phyloP scores from a whole-genome alignment of 2,113 vertebrate species.

The Struthidea cinerea region DNA sequence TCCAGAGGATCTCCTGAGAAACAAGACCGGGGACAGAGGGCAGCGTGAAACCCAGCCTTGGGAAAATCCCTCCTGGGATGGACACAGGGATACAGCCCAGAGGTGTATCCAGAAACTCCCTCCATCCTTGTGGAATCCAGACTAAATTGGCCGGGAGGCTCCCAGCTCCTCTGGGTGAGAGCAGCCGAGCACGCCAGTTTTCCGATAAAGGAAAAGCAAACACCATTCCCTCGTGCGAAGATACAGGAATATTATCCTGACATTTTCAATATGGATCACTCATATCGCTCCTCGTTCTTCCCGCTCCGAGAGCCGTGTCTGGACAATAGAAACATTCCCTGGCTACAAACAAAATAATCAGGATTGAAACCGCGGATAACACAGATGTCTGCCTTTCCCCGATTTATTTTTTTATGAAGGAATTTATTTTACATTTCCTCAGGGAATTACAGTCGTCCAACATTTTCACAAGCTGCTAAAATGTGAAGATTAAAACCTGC shows the following conservation, averaged over 20 bases:
- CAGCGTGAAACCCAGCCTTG: neutral
- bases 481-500: neutral
- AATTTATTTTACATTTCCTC: neutral
- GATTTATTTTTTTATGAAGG: neutral
- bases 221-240: neutral
- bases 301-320: neutral
- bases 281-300: neutral
- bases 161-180: slow-evolving; percentile 11
- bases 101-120: neutral
- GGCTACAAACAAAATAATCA: slow-evolving; percentile 51
- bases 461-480: neutral
- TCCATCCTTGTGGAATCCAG: neutral
- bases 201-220: slow-evolving; percentile 44
- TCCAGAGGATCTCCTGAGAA: neutral
- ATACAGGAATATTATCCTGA: slow-evolving; percentile 48
- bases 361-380: neutral
- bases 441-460: neutral
- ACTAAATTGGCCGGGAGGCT: neutral
- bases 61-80: neutral
- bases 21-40: neutral
- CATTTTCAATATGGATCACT: slow-evolving; percentile 37
- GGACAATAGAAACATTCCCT: slow-evolving; percentile 45
- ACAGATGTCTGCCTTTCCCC: neutral
- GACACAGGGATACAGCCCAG: neutral
- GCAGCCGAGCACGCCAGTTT: neutral